These are phyloP conservation scores for Papilio dardanus DNA, from an alignment of 1,140 invertebrate species.

Conservation along the genomic window DNA sequence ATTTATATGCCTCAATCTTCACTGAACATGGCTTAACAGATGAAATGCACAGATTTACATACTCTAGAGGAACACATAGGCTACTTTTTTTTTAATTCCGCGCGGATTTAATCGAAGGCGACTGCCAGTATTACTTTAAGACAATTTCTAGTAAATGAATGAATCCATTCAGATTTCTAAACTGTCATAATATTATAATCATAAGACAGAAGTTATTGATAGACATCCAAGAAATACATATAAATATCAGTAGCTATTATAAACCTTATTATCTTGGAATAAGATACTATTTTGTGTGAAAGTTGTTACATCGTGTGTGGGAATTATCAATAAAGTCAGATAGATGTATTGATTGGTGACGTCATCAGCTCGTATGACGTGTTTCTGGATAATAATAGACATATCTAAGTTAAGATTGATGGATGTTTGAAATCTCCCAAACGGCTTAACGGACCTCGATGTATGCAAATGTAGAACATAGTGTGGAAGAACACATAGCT, in stretches of 20 bases:
- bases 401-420: background rate
- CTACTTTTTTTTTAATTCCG: too few relatives aligned
- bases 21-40: too few relatives aligned
- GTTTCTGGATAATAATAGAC: background rate
- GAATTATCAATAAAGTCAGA: constrained; percentile 29
- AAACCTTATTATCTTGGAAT: background rate
- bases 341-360: constrained; percentile 2
- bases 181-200: background rate
- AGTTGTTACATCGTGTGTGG: constrained; percentile 26
- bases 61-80: too few relatives aligned
- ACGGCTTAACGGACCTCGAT: too few relatives aligned
- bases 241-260: background rate
- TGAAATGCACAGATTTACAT: too few relatives aligned
- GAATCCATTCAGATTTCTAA: background rate
- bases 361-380: constrained; percentile 10
- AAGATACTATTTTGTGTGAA: background rate
- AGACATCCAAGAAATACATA: background rate
- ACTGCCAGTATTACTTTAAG: background rate
- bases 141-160: background rate
- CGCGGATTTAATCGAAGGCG: background rate
- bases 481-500: too few relatives aligned
- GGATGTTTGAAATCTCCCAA: too few relatives aligned
- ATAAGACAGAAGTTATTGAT: constrained; percentile 11
- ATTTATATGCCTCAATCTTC: too few relatives aligned
- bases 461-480: too few relatives aligned